These are phyloP conservation scores for Sarcoramphus papa DNA, from an alignment of 2,797 vertebrate genomes.

Conservation along the genomic window DNA sequence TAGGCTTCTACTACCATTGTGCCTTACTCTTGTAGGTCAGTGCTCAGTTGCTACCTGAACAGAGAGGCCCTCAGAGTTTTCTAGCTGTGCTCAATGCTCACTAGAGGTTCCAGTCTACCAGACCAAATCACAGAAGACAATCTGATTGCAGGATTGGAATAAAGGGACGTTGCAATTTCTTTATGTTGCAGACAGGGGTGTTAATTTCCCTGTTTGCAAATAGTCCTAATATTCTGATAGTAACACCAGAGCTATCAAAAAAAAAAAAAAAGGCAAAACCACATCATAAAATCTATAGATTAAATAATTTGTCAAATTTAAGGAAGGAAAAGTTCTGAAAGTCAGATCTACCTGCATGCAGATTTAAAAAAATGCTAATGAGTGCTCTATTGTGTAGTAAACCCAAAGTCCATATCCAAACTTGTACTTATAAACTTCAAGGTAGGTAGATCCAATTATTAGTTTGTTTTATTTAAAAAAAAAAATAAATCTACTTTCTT, in stretches of 20 bases:
- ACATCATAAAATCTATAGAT: neutral
- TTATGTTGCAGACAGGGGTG: neutral
- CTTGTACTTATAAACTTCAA: neutral
- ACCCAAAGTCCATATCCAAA: neutral
- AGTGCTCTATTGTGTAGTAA: neutral
- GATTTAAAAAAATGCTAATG: neutral
- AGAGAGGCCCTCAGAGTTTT: neutral
- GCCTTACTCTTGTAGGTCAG: neutral
- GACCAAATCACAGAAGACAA: neutral
- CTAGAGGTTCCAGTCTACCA: neutral
- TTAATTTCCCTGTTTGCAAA: neutral
- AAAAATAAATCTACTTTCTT: neutral
- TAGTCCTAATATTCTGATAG: neutral
- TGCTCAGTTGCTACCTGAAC: neutral
- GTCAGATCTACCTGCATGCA: neutral
- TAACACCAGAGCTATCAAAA: neutral
- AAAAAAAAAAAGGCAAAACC: neutral
- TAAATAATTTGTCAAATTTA: neutral
- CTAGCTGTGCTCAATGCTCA: neutral
- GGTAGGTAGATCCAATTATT: neutral
- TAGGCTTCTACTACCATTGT: neutral
- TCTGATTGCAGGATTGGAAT: neutral
- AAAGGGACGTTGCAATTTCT: neutral
- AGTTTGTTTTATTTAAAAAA: neutral
- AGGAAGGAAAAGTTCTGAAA: neutral